Evolutionary conservation across 2,113 vertebrate species (phyloP).

Genomic region (Larimichthys polyactis): DNA sequence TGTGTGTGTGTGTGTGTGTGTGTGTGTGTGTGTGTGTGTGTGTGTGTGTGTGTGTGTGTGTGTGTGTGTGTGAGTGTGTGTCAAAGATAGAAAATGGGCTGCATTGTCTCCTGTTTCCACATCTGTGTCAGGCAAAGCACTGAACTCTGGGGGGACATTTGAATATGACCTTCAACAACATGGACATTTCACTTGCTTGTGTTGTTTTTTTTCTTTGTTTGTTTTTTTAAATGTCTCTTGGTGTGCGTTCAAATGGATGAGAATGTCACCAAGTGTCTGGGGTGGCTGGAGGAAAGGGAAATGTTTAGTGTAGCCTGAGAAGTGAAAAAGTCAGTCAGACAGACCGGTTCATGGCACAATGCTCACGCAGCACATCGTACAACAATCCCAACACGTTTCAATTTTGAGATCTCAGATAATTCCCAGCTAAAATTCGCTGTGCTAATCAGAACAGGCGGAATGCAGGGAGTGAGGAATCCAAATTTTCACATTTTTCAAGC

Average conservation of each 20-base stretch:
- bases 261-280: slow-evolving; percentile 31
- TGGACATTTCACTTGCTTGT: slow-evolving; percentile 18
- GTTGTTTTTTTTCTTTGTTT: background rate
- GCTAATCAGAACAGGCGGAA: slow-evolving; percentile 26
- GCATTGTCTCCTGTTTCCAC: slow-evolving; percentile 39
- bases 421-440: background rate
- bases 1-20: slow-evolving; percentile 10
- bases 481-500: slow-evolving; percentile 33
- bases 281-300: slow-evolving; percentile 35
- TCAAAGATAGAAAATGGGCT: slow-evolving; percentile 17
- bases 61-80: slow-evolving; percentile 6
- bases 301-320: background rate
- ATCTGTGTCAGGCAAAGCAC: slow-evolving; percentile 17
- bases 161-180: slow-evolving; percentile 48
- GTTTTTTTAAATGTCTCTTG: slow-evolving; percentile 4
- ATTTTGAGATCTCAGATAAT: background rate
- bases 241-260: slow-evolving; percentile 28
- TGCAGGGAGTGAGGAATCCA: slow-evolving; percentile 41
- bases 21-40: background rate
- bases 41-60: slow-evolving; percentile 6
- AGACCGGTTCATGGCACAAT: background rate
- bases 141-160: slow-evolving; percentile 30
- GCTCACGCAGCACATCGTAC: too few relatives aligned
- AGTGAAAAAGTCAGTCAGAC: slow-evolving; percentile 33
- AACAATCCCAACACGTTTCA: background rate